Conservation (phyloP, 64 coral and sea anemone species). For the Acropora yongei region DNA sequence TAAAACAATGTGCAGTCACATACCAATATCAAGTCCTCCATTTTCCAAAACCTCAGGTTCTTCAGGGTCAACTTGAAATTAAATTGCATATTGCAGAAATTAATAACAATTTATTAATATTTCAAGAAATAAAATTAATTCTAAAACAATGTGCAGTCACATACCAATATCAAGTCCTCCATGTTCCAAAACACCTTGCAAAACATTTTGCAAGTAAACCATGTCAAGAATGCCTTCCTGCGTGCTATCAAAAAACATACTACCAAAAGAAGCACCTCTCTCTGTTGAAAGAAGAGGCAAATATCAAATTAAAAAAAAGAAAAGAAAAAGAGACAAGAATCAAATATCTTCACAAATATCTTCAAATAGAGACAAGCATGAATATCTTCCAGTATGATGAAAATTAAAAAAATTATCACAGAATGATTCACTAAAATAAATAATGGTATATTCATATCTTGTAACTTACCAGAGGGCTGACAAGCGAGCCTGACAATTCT, state of each 20-base stretch:
- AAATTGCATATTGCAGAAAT: too few species aligned
- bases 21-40: constrained; percentile 33
- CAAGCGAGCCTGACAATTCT: constrained; percentile 83
- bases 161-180: constrained; percentile 33
- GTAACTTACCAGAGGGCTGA: constrained; percentile 76
- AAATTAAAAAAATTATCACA: not conserved
- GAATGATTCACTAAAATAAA: too few species aligned
- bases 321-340: too few species aligned
- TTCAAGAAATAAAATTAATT: too few species aligned
- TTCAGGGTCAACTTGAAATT: constrained; percentile 2
- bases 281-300: constrained; percentile 33
- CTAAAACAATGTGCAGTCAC: not conserved
- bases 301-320: too few species aligned
- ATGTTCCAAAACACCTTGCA: constrained; percentile 69
- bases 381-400: not conserved
- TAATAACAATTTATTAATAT: too few species aligned
- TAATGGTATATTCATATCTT: too few species aligned
- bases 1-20: not conserved
- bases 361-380: not conserved
- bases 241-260: constrained; percentile 36
- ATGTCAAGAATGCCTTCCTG: constrained; percentile 74
- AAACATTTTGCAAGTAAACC: constrained; percentile 78
- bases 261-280: not conserved
- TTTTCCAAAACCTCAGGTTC: constrained; percentile 43
- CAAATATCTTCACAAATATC: too few species aligned